A percentile compares a stretch with the other conserved stretches of the same genome.
phyloP scores from a whole-genome alignment of 2,797 vertebrate genomes.

The Apogon hyalosoma region DNA sequence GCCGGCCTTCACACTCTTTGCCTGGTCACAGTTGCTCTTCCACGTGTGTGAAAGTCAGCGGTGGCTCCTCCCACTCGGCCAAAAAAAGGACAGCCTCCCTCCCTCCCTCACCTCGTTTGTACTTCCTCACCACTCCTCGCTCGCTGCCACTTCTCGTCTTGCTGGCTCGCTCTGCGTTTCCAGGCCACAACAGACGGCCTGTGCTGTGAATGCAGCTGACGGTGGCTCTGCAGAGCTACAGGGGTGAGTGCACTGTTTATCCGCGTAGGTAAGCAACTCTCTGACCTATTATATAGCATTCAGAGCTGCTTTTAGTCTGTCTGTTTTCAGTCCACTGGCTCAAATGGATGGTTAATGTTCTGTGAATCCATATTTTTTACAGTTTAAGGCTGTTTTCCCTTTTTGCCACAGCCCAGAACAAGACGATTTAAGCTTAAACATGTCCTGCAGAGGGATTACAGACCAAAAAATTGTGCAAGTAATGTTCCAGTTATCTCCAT shows the following conservation, averaged over 20 bases:
- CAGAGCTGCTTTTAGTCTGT: rapidly evolving
- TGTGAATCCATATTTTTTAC: neutral
- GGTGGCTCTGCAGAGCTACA: slow-evolving; percentile 51
- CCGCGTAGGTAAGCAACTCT: slow-evolving; percentile 30
- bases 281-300: neutral
- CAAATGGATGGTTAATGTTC: too few species aligned
- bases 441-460: neutral
- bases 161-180: slow-evolving; percentile 21
- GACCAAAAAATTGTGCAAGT: slow-evolving; percentile 1
- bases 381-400: neutral
- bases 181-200: slow-evolving; percentile 38
- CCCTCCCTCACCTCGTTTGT: slow-evolving; percentile 28
- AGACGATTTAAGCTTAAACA: neutral
- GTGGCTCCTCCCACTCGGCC: slow-evolving; percentile 48
- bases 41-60: slow-evolving; percentile 79
- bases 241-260: slow-evolving; percentile 16
- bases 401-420: neutral
- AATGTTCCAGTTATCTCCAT: slow-evolving; percentile 2
- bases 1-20: slow-evolving; percentile 24
- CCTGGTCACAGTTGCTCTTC: slow-evolving; percentile 60
- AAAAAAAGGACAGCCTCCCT: slow-evolving; percentile 37
- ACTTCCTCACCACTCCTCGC: slow-evolving; percentile 53
- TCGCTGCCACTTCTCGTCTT: slow-evolving; percentile 5
- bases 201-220: slow-evolving; percentile 37
- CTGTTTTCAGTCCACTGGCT: neutral